These are phyloP conservation scores for Criorhina ranunculi DNA, from an alignment of 2,888 invertebrate genomes.

Conservation along the genomic window DNA sequence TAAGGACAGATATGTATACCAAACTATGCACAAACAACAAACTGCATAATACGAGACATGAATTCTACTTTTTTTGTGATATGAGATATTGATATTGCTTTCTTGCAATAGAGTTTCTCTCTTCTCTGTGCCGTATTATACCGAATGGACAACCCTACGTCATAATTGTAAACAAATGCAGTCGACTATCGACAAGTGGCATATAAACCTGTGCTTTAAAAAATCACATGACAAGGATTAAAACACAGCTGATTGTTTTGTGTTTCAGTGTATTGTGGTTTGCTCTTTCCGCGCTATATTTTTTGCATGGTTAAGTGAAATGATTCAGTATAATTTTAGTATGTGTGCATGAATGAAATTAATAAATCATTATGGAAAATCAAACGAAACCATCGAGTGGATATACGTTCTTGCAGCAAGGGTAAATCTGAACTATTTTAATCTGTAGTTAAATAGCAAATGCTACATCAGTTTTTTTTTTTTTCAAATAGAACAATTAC, in stretches of 20 bases:
- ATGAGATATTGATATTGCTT: background rate
- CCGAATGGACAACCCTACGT: background rate
- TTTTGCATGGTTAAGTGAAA: background rate
- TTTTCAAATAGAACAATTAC: background rate
- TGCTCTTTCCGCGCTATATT: too few relatives aligned
- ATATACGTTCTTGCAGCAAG: background rate
- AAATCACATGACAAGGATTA: conserved; percentile 17
- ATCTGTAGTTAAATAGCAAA: background rate
- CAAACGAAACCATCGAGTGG: background rate
- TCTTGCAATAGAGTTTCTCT: background rate
- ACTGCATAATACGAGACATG: background rate
- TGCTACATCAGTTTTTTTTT: background rate
- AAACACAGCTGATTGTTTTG: conserved; percentile 20
- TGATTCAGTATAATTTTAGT: background rate
- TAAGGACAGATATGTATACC: background rate
- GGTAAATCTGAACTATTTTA: conserved; percentile 2
- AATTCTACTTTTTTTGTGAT: background rate
- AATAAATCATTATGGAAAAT: conserved; percentile 18
- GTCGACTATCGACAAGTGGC: background rate
- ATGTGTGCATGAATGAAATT: background rate
- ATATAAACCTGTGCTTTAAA: background rate
- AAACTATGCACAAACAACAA: too few relatives aligned
- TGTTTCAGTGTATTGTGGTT: background rate
- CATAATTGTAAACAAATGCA: background rate
- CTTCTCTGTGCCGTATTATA: background rate